phyloP scores from a whole-genome alignment of 2,113 vertebrate species.

The Origma solitaria region DNA sequence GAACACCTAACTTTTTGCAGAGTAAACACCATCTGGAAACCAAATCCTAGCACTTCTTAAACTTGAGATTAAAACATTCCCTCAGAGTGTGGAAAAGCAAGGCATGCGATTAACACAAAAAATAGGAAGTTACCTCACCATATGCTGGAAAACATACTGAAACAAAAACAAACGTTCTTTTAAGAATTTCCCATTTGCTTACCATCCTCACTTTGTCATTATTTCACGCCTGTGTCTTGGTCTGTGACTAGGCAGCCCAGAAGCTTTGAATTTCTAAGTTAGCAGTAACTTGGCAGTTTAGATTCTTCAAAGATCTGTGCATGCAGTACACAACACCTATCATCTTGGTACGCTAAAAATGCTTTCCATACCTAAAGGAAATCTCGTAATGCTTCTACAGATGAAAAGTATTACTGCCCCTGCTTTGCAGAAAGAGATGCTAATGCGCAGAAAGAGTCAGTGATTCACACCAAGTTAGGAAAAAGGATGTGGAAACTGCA shows the following conservation, averaged over 20 bases:
- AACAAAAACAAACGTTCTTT: neutral
- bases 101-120: neutral
- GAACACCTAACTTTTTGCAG: neutral
- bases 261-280: neutral
- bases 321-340: neutral
- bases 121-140: neutral
- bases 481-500: neutral
- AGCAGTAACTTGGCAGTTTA: neutral
- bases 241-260: neutral
- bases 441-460: neutral
- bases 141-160: neutral
- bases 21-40: conserved; percentile 12
- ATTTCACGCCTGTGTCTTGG: neutral
- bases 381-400: neutral
- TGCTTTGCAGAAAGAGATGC: neutral
- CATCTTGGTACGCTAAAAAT: neutral
- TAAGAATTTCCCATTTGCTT: neutral
- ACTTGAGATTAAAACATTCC: neutral
- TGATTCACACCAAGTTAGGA: neutral
- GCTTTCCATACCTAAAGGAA: neutral
- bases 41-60: neutral
- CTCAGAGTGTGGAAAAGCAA: neutral
- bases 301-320: neutral
- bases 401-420: neutral
- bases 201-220: neutral